phyloP scores from a whole-genome alignment of 2,888 invertebrate species.

The Lamproptera curius region DNA sequence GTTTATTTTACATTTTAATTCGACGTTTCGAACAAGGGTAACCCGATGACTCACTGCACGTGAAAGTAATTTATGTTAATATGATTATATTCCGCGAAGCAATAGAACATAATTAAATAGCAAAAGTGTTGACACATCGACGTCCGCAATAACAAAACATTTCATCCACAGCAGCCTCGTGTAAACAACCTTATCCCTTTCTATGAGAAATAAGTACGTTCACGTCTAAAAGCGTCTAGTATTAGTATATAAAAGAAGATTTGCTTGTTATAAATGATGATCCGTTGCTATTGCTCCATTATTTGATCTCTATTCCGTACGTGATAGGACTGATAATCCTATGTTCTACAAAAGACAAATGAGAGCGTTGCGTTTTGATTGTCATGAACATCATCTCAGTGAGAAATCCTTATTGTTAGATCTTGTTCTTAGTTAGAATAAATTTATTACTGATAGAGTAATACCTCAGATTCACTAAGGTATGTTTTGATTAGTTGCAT shows the following conservation, averaged over 20 bases:
- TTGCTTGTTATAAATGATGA: slow-evolving; percentile 13
- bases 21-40: no score
- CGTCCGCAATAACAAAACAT: background rate
- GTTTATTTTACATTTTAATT: no score
- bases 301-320: slow-evolving; percentile 1
- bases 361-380: background rate
- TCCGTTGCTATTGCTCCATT: slow-evolving; percentile 8
- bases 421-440: no score
- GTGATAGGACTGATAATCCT: slow-evolving; percentile 13
- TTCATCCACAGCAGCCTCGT: background rate
- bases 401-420: no score
- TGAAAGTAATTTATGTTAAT: no score
- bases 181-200: slow-evolving; percentile 2
- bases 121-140: background rate
- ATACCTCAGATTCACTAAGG: no score
- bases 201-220: background rate
- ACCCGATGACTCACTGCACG: no score
- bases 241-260: slow-evolving; percentile 8
- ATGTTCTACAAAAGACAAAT: background rate
- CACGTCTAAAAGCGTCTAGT: slow-evolving; percentile 2
- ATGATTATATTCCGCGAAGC: no score
- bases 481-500: no score
- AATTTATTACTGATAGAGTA: no score
- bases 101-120: background rate
- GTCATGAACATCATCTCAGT: background rate